phyloP scores from a whole-genome alignment of 2,113 vertebrate genomes.

The Alligator sinensis region DNA sequence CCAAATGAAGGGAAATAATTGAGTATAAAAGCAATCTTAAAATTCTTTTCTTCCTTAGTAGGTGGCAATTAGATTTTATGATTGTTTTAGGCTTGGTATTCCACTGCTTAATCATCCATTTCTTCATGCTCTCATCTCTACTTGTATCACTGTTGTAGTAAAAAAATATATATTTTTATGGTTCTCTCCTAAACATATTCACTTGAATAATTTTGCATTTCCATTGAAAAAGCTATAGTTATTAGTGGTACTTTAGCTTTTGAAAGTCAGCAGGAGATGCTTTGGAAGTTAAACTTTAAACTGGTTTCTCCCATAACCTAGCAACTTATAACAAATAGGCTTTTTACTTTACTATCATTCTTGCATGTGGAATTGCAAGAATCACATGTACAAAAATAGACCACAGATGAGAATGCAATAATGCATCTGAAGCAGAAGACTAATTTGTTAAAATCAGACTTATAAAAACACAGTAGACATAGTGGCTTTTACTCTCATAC shows the following conservation, averaged over 20 bases:
- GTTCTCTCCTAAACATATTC: neutral
- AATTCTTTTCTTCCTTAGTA: slow-evolving; percentile 48
- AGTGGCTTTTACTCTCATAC: accelerated
- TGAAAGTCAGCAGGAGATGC: neutral
- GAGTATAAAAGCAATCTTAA: slow-evolving; percentile 37
- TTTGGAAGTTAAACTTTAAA: neutral
- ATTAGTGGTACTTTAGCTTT: neutral
- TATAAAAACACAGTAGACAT: neutral
- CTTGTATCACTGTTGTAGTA: neutral
- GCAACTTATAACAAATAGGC: neutral
- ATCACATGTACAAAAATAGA: neutral
- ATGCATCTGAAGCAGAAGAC: neutral
- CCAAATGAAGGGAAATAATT: slow-evolving; percentile 27
- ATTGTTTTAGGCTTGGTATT: slow-evolving; percentile 36
- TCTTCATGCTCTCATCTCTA: neutral
- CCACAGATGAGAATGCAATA: neutral
- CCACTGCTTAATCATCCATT: slow-evolving; percentile 43
- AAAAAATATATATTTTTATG: neutral
- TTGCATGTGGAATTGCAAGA: neutral
- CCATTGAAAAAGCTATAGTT: neutral
- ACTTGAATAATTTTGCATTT: neutral
- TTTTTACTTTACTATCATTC: neutral
- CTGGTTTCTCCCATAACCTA: neutral
- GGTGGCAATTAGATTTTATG: slow-evolving; percentile 35
- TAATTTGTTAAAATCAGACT: neutral